phyloP scores from a whole-genome alignment of 1,140 invertebrate genomes.

The Drepana arcuata region DNA sequence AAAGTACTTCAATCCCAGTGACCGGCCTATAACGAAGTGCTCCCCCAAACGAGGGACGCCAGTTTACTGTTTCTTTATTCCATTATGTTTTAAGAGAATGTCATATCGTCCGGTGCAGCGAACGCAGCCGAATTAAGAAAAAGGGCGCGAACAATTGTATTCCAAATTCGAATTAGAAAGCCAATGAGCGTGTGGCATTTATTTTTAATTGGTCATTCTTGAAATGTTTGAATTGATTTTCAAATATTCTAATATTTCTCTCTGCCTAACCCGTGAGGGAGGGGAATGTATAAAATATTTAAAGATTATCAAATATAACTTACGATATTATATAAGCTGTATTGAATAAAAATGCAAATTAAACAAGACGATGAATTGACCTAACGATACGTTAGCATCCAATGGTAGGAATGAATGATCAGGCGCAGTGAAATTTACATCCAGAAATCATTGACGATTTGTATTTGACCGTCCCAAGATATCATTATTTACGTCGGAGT shows the following conservation, averaged over 20 bases:
- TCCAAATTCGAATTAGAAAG: constrained; percentile 8
- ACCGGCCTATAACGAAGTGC: constrained; percentile 34
- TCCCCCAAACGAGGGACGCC: constrained; percentile 40
- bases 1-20: constrained; percentile 19
- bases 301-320: too few species aligned
- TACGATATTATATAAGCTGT: too few species aligned
- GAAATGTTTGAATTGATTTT: constrained; percentile 12
- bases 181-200: constrained; percentile 8
- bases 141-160: constrained; percentile 16
- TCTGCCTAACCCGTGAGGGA: neutral
- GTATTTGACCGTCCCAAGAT: too few species aligned
- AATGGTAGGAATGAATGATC: too few species aligned
- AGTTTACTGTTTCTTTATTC: constrained; percentile 68
- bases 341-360: too few species aligned
- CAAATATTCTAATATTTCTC: constrained; percentile 7
- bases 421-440: too few species aligned
- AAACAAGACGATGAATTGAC: too few species aligned
- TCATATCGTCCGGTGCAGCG: constrained; percentile 50
- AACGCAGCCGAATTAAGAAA: constrained; percentile 18
- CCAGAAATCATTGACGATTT: too few species aligned
- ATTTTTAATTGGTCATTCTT: neutral
- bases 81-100: constrained; percentile 65
- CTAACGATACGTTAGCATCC: too few species aligned
- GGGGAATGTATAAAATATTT: neutral
- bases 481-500: too few species aligned